Base-by-base conservation (phyloP, 2,113 vertebrate species). In the Tichodroma muraria region DNA sequence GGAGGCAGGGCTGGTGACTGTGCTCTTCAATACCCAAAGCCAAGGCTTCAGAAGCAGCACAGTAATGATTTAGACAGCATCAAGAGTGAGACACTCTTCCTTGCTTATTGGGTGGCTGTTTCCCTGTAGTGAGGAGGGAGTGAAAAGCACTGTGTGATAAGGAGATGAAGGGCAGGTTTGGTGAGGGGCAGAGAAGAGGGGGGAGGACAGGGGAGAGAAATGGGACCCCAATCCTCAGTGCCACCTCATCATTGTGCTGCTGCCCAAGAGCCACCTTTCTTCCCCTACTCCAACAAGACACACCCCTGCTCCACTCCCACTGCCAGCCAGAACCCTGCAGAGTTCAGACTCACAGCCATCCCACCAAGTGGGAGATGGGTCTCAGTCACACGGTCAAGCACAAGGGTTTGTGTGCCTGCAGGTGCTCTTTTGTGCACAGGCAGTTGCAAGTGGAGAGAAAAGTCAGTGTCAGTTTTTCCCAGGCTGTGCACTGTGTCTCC, bases 201-300 rank as follows among this genome's bases (percentile, higher is more conserved):
- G 18, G 8, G 40, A 70, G 21, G 15, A 70, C 8, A 7, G 1
- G n/a, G 21, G 3, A 73, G 8, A 49, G 79, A 73, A 77, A 7
- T 0, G 0, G 9, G 47, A 56, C 16, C 35, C n/a, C 2, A 2
- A 4, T 63, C 12, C 35, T 21, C 1, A 3, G 11, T 77, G 35
- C 9, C 42, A 77, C 30, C 18, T 86, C 64, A 47, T 38, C 14
- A 5, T 42, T 7, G 0, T 90, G 42, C 35, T 76, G 57, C 13
- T 94, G 13, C 44, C 31, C 10, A 8, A 20, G 21, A 33, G 13
- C 12, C 64, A 70, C 6, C 52, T 78, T 59, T 60, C 28, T 73
- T 83, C 17, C 31, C 18, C 8, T 13, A 44, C 21, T 6, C 18
- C 37, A 84, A 14, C 5, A 6, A 65, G 59, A 25, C 15, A 64